Conservation (phyloP, 2,888 invertebrate species). For the Acrobasis repandana region DNA sequence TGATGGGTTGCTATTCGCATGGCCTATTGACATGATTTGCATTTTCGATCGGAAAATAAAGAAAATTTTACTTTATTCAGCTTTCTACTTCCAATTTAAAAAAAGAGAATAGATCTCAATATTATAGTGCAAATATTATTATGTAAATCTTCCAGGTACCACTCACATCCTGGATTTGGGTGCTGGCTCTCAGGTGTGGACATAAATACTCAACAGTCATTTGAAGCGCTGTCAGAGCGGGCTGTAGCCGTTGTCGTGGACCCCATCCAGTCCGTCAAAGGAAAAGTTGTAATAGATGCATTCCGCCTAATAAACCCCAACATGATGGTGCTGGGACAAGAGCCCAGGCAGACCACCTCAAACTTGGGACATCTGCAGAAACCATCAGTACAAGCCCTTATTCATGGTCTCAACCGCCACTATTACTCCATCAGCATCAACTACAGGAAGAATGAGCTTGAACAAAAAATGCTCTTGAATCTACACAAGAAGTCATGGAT, state of each 20-base stretch:
- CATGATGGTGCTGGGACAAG: conserved; percentile 99
- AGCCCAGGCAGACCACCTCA: conserved; percentile 99
- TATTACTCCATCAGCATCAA: conserved; percentile 99
- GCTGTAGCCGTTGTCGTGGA: conserved; percentile 99
- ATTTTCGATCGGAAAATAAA: too few species aligned
- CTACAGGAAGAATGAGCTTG: conserved; percentile 98
- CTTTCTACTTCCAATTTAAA: neutral
- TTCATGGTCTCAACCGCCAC: conserved; percentile 99
- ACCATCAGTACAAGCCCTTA: conserved; percentile 99
- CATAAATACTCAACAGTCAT: conserved; percentile 99
- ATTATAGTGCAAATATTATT: neutral
- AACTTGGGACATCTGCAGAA: conserved; percentile 99
- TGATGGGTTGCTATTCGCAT: too few species aligned
- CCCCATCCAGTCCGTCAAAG: conserved; percentile 99
- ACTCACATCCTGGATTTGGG: conserved; percentile 99
- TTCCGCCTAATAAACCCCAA: conserved; percentile 99
- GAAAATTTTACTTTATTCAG: neutral
- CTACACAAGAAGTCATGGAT: conserved; percentile 99
- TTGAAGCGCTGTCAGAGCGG: conserved; percentile 98
- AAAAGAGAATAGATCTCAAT: neutral
- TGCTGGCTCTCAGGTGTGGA: conserved; percentile 99
- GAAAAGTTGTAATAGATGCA: conserved; percentile 99
- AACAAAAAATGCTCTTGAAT: conserved; percentile 99
- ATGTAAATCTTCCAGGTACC: conserved; percentile 85
- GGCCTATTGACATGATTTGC: too few species aligned